A percentile compares a stretch with the other conserved stretches of the same genome.
Conservation (phyloP, 2,888 invertebrate genomes). For the Aphidoletes aphidimyza region DNA sequence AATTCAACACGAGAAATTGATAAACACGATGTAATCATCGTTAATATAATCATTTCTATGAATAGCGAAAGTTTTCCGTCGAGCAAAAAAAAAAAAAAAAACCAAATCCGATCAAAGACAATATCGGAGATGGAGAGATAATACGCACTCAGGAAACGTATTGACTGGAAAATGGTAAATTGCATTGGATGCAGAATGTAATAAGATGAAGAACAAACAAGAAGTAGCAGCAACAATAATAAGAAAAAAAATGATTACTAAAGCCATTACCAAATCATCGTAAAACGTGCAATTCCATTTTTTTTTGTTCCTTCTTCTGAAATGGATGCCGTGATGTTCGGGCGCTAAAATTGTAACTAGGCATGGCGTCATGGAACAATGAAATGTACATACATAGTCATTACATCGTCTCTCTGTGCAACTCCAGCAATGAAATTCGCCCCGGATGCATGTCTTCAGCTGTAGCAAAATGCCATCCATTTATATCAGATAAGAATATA, state of each 20-base stretch:
- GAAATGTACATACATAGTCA: neutral
- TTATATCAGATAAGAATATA: neutral
- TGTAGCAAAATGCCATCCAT: too few relatives aligned
- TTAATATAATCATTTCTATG: neutral
- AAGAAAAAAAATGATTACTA: neutral
- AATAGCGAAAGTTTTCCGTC: neutral
- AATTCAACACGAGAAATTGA: neutral
- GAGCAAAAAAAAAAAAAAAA: neutral
- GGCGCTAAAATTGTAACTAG: neutral
- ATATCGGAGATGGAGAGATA: neutral
- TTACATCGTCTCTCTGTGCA: neutral
- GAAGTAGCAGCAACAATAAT: neutral
- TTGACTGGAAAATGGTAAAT: slow-evolving; percentile 15
- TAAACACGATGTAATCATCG: neutral
- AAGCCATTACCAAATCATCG: too few relatives aligned
- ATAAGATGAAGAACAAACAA: neutral
- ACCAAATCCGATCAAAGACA: neutral
- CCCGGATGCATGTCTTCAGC: neutral
- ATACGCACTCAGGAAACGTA: neutral
- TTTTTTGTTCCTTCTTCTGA: too few relatives aligned
- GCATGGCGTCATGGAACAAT: neutral
- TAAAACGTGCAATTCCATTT: too few relatives aligned
- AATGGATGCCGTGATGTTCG: too few relatives aligned
- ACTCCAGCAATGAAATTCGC: too few relatives aligned
- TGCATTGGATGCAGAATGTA: neutral